Evolutionary conservation across 2,113 vertebrate species (phyloP).

Genomic region (Oreochromis aureus): DNA sequence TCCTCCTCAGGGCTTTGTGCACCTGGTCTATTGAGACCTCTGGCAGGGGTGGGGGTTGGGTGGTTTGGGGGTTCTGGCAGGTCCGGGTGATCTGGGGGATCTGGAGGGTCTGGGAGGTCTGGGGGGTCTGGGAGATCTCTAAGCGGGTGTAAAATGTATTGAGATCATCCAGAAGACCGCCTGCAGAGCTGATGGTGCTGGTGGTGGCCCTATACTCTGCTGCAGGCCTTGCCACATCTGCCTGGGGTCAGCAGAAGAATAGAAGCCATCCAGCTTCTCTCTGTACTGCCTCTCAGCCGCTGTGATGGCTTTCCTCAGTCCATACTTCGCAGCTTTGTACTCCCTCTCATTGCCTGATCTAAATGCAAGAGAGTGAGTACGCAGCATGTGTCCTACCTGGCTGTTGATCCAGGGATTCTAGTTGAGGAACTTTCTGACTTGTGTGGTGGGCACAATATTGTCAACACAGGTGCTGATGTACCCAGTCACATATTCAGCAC

Average conservation of each 20-base stretch:
- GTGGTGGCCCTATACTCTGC: background rate
- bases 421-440: background rate
- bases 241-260: background rate
- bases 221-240: background rate
- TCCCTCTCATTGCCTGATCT: background rate
- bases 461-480: background rate
- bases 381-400: background rate
- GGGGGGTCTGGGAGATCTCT: background rate
- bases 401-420: background rate
- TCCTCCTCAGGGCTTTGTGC: too few species aligned
- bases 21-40: too few species aligned
- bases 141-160: background rate
- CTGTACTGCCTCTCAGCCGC: background rate
- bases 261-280: background rate
- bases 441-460: background rate
- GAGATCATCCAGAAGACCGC: background rate
- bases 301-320: background rate
- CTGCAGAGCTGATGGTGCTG: background rate
- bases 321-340: background rate
- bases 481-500: background rate
- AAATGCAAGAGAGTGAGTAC: background rate
- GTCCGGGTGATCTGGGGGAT: background rate
- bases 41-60: too few species aligned
- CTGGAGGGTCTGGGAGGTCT: background rate
- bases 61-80: too few species aligned